Percentiles rank a stretch among this genome's conserved stretches.
phyloP scores from a whole-genome alignment of 2,888 invertebrate genomes.

The Drosophila kuntzei region DNA sequence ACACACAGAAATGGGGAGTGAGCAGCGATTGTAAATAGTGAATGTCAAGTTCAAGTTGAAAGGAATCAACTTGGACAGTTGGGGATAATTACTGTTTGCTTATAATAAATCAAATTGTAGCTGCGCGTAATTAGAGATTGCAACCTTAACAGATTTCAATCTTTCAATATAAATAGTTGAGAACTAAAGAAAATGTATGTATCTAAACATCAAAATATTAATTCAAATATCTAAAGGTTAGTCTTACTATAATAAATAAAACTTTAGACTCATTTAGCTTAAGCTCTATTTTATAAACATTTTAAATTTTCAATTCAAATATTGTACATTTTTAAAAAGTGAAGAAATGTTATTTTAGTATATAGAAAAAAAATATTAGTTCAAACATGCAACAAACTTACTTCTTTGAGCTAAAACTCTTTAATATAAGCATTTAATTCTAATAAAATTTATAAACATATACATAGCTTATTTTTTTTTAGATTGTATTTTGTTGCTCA shows the following conservation, averaged over 20 bases:
- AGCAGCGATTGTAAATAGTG: neutral
- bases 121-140: neutral
- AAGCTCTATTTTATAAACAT: too few relatives aligned
- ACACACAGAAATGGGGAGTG: neutral
- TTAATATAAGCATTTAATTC: slow-evolving; percentile 4
- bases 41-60: slow-evolving; percentile 45
- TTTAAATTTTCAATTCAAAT: too few relatives aligned
- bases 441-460: slow-evolving; percentile 15
- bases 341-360: too few relatives aligned
- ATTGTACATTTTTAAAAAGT: too few relatives aligned
- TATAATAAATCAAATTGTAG: slow-evolving; percentile 4
- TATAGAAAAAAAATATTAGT: too few relatives aligned
- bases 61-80: slow-evolving; percentile 1
- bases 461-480: slow-evolving; percentile 40
- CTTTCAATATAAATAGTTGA: neutral
- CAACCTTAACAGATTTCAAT: too few relatives aligned
- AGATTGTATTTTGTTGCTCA: slow-evolving; percentile 12
- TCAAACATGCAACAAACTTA: neutral
- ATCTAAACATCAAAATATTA: too few relatives aligned
- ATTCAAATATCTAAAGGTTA: neutral
- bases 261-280: too few relatives aligned
- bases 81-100: slow-evolving; percentile 18
- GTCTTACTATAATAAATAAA: too few relatives aligned
- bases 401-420: slow-evolving; percentile 2
- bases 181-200: neutral